A percentile compares a stretch with the other conserved stretches of the same genome.
phyloP scores from a whole-genome alignment of 2,797 vertebrate genomes.

The Trachurus trachurus region DNA sequence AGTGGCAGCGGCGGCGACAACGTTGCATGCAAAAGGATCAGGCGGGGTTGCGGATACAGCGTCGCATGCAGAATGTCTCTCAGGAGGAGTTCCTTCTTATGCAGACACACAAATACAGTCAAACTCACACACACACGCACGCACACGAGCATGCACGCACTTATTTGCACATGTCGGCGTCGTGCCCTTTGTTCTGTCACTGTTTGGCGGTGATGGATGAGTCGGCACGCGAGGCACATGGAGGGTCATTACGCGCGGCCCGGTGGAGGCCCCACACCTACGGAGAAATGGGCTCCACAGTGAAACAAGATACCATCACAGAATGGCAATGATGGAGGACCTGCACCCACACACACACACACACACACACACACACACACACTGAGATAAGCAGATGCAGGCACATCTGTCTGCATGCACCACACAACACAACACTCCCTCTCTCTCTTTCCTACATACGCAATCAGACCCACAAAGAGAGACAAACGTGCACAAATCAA shows the following conservation, averaged over 20 bases:
- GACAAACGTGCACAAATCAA: conserved; percentile 25
- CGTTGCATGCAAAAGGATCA: conserved; percentile 20
- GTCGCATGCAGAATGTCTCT: neutral
- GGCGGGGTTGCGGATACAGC: neutral
- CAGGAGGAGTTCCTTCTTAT: conserved; percentile 16
- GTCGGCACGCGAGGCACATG: conserved; percentile 40
- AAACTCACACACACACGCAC: neutral
- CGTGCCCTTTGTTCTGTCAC: conserved; percentile 70
- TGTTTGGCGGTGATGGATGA: conserved; percentile 72
- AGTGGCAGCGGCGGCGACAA: conserved; percentile 39
- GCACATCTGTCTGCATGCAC: conserved; percentile 23
- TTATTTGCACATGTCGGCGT: conserved; percentile 4
- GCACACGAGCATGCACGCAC: neutral
- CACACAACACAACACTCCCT: neutral
- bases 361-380: conserved; percentile 24
- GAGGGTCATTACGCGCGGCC: conserved; percentile 68
- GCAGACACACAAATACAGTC: conserved; percentile 3
- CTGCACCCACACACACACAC: conserved; percentile 2
- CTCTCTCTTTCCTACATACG: neutral
- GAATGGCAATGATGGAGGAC: conserved; percentile 34
- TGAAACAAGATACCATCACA: conserved; percentile 58
- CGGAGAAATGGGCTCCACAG: conserved; percentile 51
- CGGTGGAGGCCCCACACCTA: conserved; percentile 45
- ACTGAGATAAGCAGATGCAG: conserved; percentile 24
- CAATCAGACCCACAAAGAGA: conserved; percentile 12